A percentile compares a stretch with the other conserved stretches of the same genome.
Conservation (phyloP, 2,888 invertebrate species). For the Cantharis nigra region DNA sequence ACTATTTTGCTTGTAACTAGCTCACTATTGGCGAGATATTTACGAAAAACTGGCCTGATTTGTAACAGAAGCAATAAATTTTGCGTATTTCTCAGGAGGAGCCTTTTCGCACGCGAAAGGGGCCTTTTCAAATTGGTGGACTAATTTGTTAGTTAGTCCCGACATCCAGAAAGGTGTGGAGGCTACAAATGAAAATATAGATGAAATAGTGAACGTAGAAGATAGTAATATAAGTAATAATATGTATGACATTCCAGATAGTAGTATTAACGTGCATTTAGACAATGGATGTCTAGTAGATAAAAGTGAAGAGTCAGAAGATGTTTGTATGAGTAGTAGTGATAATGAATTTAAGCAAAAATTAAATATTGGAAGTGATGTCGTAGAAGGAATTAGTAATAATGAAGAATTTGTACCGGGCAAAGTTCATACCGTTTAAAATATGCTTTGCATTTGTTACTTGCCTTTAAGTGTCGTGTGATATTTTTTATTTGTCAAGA, state of each 20-base stretch:
- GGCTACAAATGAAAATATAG: conserved; percentile 31
- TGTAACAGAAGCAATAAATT: background rate
- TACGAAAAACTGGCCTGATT: background rate
- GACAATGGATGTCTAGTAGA: conserved; percentile 18
- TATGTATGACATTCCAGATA: conserved; percentile 36
- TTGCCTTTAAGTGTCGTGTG: background rate
- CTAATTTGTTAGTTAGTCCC: conserved; percentile 64
- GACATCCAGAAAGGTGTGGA: conserved; percentile 47
- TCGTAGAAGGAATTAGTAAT: conserved; percentile 25
- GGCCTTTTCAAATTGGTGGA: conserved; percentile 87
- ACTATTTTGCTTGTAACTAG: background rate
- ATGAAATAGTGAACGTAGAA: conserved; percentile 5
- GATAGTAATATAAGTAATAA: conserved; percentile 12
- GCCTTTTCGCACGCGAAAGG: conserved; percentile 88
- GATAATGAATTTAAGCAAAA: conserved; percentile 32
- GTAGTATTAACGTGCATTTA: conserved; percentile 15
- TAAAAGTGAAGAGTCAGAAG: conserved; percentile 6
- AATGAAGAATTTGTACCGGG: conserved; percentile 41
- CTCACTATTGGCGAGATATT: background rate
- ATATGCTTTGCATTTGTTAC: background rate
- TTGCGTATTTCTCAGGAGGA: conserved; percentile 62
- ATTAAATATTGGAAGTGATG: background rate
- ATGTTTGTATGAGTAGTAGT: conserved; percentile 18
- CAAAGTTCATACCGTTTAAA: conserved; percentile 47
- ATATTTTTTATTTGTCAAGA: background rate